Evolutionary conservation across 2,888 invertebrate genomes (phyloP).

Genomic region (Epistrophe grossulariae): DNA sequence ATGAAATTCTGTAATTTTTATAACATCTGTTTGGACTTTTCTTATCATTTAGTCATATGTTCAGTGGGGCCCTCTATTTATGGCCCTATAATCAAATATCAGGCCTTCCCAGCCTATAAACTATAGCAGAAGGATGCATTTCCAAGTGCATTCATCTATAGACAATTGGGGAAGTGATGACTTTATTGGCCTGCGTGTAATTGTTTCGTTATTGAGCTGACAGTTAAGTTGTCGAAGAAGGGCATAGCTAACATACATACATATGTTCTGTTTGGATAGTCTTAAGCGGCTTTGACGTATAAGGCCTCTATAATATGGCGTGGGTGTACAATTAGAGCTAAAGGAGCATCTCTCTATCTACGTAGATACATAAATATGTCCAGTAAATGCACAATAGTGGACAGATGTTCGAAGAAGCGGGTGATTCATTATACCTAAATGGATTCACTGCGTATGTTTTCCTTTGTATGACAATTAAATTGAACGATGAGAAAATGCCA

Average conservation of each 20-base stretch:
- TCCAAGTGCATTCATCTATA: slow-evolving; percentile 43
- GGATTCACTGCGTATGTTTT: slow-evolving; percentile 22
- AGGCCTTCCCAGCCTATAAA: neutral
- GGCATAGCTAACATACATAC: neutral
- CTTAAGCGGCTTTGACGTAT: slow-evolving; percentile 23
- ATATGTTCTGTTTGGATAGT: neutral
- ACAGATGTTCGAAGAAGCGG: slow-evolving; percentile 58
- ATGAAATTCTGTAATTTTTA: neutral
- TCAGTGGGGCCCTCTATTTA: neutral
- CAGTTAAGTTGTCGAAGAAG: slow-evolving; percentile 44
- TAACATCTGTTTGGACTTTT: neutral
- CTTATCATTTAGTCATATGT: neutral
- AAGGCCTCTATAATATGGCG: neutral
- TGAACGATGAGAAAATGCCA: slow-evolving; percentile 51
- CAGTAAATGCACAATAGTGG: neutral
- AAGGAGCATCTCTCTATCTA: slow-evolving; percentile 36
- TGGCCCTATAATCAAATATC: neutral
- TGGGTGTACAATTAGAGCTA: slow-evolving; percentile 35
- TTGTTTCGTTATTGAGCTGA: slow-evolving; percentile 73
- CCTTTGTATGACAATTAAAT: slow-evolving; percentile 68
- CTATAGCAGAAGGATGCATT: slow-evolving; percentile 23
- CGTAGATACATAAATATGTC: neutral
- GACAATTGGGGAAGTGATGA: slow-evolving; percentile 67
- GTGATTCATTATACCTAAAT: slow-evolving; percentile 58
- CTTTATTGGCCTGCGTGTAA: slow-evolving; percentile 62